A percentile compares a stretch with the other conserved stretches of the same genome.
These are phyloP conservation scores for Protophormia terraenovae DNA, from an alignment of 2,888 invertebrate genomes.

Conservation along the genomic window DNA sequence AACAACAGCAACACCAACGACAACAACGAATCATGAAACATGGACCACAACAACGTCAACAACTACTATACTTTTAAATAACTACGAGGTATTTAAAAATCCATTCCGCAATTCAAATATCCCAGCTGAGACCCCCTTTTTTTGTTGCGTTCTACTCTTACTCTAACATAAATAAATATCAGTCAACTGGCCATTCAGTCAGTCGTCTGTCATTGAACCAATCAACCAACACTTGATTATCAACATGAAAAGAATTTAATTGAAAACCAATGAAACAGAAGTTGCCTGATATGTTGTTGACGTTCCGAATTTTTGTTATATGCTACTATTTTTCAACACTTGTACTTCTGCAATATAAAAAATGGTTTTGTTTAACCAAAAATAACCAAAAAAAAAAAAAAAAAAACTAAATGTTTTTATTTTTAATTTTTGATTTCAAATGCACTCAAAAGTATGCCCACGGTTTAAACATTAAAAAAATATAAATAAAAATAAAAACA, in stretches of 20 bases:
- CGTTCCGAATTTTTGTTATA: slow-evolving; percentile 42
- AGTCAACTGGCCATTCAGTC: neutral
- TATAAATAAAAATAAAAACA: slow-evolving; percentile 16
- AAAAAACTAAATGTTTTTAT: neutral
- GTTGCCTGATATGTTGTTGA: slow-evolving; percentile 52
- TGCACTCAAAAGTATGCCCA: slow-evolving; percentile 34
- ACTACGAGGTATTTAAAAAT: neutral
- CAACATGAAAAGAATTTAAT: slow-evolving; percentile 60
- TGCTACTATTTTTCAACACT: slow-evolving; percentile 36
- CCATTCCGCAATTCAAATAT: neutral
- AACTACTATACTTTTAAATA: slow-evolving; percentile 51
- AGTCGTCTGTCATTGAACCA: slow-evolving; percentile 28
- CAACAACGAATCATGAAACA: neutral
- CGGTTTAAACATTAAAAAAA: neutral
- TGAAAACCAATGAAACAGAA: slow-evolving; percentile 64
- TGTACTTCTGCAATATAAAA: neutral
- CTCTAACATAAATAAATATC: neutral
- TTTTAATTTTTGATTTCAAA: slow-evolving; percentile 37
- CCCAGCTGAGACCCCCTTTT: neutral
- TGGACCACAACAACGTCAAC: slow-evolving; percentile 53
- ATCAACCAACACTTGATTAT: slow-evolving; percentile 52
- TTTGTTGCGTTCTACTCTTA: neutral
- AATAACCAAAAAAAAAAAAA: neutral
- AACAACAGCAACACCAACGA: slow-evolving; percentile 15
- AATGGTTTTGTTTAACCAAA: neutral